Evolutionary conservation across 2,797 vertebrate species (phyloP).

Genomic region (Cuculus canorus): DNA sequence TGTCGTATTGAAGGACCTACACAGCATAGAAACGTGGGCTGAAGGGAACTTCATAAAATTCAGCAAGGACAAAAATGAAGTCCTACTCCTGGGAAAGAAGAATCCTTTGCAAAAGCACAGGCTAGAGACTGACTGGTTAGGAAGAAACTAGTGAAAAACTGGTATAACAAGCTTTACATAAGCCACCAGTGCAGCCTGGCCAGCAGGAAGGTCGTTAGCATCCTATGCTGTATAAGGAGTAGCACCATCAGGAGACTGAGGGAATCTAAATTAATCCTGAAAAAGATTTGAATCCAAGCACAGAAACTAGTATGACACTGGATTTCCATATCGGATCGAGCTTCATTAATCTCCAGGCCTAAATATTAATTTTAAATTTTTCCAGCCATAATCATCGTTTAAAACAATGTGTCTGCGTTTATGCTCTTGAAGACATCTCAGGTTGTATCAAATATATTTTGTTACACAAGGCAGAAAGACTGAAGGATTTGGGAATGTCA

Average conservation of each 20-base stretch:
- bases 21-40: not conserved
- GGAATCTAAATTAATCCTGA: not conserved
- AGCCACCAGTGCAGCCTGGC: not conserved
- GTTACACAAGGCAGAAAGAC: not conserved
- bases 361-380: not conserved
- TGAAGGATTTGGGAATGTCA: not conserved
- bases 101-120: not conserved
- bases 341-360: not conserved
- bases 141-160: not conserved
- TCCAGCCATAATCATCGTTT: not conserved
- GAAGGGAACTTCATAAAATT: not conserved
- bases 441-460: not conserved
- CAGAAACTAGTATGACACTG: not conserved
- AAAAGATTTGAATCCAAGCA: not conserved
- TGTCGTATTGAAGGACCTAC: not conserved
- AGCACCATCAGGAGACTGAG: not conserved
- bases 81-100: not conserved
- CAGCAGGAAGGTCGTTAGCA: not conserved
- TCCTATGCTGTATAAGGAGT: not conserved
- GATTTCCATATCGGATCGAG: not conserved
- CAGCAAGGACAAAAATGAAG: not conserved
- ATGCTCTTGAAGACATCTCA: not conserved
- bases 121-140: not conserved
- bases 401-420: not conserved
- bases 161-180: not conserved